These are phyloP conservation scores for Pollenia labialis DNA, from an alignment of 2,888 invertebrate species.

Conservation along the genomic window DNA sequence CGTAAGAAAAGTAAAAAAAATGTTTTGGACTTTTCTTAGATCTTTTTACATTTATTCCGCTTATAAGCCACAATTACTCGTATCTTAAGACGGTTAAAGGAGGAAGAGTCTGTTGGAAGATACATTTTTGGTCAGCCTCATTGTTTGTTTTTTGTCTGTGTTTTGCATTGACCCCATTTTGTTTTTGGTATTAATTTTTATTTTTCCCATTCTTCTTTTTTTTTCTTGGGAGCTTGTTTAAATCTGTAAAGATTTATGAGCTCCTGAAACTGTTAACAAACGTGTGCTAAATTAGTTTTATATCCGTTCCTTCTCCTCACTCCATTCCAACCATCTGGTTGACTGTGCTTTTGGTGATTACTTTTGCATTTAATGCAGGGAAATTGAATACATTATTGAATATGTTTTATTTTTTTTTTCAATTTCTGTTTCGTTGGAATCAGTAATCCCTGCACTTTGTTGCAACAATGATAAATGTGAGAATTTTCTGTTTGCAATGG, in stretches of 20 bases:
- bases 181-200: conserved; percentile 27
- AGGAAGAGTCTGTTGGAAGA: conserved; percentile 15
- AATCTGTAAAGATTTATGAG: conserved; percentile 67
- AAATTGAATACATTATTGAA: neutral
- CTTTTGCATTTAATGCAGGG: neutral
- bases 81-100: conserved; percentile 42
- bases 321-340: neutral
- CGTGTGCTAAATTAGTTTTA: conserved; percentile 72
- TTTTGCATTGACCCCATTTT: conserved; percentile 70
- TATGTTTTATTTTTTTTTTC: neutral
- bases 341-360: conserved; percentile 3
- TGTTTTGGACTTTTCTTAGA: conserved; percentile 60
- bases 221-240: conserved; percentile 20
- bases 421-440: conserved; percentile 4
- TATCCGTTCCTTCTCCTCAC: neutral
- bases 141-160: conserved; percentile 59
- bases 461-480: conserved; percentile 64
- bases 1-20: conserved; percentile 39
- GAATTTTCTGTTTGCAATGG: conserved; percentile 48
- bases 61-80: conserved; percentile 56
- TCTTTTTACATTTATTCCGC: conserved; percentile 66
- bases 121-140: conserved; percentile 51
- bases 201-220: conserved; percentile 7
- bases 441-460: conserved; percentile 23
- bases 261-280: conserved; percentile 72